These are phyloP conservation scores for Halictus quadricinctus DNA, from an alignment of 2,888 invertebrate species.

Conservation along the genomic window DNA sequence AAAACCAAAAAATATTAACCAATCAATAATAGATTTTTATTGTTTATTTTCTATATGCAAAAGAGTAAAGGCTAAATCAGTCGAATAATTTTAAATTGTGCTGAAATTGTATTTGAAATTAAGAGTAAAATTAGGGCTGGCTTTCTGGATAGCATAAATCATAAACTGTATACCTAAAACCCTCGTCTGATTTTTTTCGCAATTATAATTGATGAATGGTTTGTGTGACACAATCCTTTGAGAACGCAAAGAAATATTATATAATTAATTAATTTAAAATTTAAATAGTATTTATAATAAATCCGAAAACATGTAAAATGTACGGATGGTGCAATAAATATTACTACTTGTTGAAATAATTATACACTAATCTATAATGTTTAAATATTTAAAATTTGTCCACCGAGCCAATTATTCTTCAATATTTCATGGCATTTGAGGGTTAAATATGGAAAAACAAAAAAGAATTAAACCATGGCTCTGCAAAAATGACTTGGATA, in stretches of 20 bases:
- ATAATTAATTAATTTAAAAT: neutral
- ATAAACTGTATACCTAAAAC: neutral
- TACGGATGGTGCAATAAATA: neutral
- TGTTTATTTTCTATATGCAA: neutral
- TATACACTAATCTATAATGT: neutral
- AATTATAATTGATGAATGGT: neutral
- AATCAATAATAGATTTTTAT: neutral
- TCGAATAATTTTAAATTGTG: neutral
- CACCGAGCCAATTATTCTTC: neutral
- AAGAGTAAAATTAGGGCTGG: neutral
- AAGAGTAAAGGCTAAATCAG: neutral
- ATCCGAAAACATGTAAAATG: neutral
- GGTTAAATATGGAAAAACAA: too few relatives aligned
- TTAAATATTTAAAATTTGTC: neutral
- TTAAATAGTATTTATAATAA: neutral
- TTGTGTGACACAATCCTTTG: neutral
- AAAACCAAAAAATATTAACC: too few relatives aligned
- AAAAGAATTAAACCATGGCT: too few relatives aligned
- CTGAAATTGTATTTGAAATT: neutral
- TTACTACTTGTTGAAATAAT: neutral
- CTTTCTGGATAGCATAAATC: conserved; percentile 16
- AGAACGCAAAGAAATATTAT: neutral
- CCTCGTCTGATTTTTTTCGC: neutral
- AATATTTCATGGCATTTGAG: neutral
- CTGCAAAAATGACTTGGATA: too few relatives aligned